These are phyloP conservation scores for Philypnodon macrostomus DNA, from an alignment of 2,797 vertebrate genomes.

Conservation along the genomic window DNA sequence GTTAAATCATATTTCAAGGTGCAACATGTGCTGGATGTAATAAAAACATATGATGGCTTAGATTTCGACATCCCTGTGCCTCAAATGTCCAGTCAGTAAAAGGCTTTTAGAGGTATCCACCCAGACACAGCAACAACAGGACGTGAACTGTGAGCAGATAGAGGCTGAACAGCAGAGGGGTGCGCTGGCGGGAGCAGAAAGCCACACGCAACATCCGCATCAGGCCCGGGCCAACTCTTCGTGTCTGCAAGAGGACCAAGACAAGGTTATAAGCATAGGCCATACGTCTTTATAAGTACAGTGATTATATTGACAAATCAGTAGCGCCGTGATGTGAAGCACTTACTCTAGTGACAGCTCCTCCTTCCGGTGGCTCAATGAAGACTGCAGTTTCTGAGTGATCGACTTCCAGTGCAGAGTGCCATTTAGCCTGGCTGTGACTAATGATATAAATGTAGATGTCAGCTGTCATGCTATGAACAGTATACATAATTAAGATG, in stretches of 20 bases:
- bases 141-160: constrained; percentile 87
- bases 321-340: too few relatives aligned
- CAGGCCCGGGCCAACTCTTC: constrained; percentile 70
- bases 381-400: constrained; percentile 81
- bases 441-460: constrained; percentile 53
- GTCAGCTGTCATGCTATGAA: constrained; percentile 9
- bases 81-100: constrained; percentile 5
- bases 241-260: constrained; percentile 64
- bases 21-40: constrained; percentile 43
- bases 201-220: constrained; percentile 79
- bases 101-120: constrained; percentile 82
- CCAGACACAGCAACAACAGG: constrained; percentile 87
- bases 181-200: constrained; percentile 82
- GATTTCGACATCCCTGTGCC: constrained; percentile 11
- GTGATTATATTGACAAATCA: constrained; percentile 22
- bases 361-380: constrained; percentile 78
- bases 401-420: constrained; percentile 60
- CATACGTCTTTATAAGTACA: constrained; percentile 7
- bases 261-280: constrained; percentile 12
- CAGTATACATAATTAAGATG: neutral
- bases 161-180: constrained; percentile 80
- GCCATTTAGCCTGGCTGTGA: constrained; percentile 76
- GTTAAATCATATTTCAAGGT: constrained; percentile 56
- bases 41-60: constrained; percentile 37
- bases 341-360: constrained; percentile 80